These are phyloP conservation scores for Xylocopa sonorina DNA, from an alignment of 1,140 invertebrate species.

Conservation along the genomic window DNA sequence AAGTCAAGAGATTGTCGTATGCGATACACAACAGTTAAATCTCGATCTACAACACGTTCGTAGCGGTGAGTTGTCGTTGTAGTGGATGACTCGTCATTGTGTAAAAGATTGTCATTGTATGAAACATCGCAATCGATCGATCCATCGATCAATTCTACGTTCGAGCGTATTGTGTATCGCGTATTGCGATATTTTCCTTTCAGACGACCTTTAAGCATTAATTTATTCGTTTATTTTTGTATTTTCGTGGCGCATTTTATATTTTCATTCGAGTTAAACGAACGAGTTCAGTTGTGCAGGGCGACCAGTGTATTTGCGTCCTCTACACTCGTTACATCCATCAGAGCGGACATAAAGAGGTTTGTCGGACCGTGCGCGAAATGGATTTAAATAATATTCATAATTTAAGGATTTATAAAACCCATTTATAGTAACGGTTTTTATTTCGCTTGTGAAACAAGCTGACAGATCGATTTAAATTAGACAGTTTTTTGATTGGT, in stretches of 20 bases:
- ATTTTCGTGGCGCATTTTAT: neutral
- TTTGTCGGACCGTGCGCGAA: constrained; percentile 4
- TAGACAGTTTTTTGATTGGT: constrained; percentile 7
- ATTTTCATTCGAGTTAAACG: neutral
- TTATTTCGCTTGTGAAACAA: too few species aligned
- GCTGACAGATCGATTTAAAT: neutral
- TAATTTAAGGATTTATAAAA: neutral
- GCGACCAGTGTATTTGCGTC: constrained; percentile 46
- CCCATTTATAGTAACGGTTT: neutral
- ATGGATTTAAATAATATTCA: constrained; percentile 9
- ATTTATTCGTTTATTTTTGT: neutral
- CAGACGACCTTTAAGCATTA: neutral
- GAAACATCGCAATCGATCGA: neutral
- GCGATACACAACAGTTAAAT: neutral
- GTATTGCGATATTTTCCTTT: neutral
- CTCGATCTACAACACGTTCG: neutral
- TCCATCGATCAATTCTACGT: neutral
- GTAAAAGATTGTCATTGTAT: too few species aligned
- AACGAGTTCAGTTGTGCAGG: neutral
- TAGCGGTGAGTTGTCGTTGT: neutral
- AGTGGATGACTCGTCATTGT: neutral
- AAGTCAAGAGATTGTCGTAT: neutral
- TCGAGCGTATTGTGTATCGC: neutral
- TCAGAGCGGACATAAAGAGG: constrained; percentile 7
- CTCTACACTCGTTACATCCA: constrained; percentile 29